Percentiles rank a stretch among this genome's conserved stretches.
These are phyloP conservation scores for Eulemur rufifrons DNA, from an alignment of 2,113 vertebrate species.

Conservation along the genomic window DNA sequence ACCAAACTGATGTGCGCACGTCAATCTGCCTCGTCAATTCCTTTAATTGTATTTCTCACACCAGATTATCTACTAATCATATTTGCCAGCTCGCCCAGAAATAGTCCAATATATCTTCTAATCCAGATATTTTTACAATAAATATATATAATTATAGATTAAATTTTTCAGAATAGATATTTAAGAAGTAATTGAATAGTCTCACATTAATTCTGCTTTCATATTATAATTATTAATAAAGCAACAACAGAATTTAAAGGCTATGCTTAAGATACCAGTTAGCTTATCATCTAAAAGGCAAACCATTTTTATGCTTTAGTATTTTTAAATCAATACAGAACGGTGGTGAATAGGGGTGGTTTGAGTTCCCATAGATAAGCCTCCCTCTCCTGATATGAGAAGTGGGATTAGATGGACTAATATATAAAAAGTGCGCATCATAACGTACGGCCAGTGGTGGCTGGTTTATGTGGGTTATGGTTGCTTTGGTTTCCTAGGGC, in stretches of 20 bases:
- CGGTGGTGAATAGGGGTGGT: not conserved
- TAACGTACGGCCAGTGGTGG: not conserved
- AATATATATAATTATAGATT: not conserved
- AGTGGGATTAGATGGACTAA: not conserved
- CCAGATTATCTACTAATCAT: not conserved
- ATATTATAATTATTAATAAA: not conserved
- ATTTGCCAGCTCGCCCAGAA: not conserved
- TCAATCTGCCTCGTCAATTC: not conserved
- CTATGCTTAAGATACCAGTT: not conserved
- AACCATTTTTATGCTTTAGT: not conserved
- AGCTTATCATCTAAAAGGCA: not conserved
- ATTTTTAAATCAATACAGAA: not conserved
- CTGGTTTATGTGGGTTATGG: not conserved
- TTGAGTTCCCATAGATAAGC: not conserved
- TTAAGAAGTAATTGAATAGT: not conserved
- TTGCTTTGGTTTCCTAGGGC: not conserved
- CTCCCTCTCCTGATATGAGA: not conserved
- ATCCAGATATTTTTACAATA: not conserved
- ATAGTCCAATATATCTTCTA: not conserved
- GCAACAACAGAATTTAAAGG: not conserved
- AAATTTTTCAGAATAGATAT: not conserved
- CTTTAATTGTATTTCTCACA: not conserved
- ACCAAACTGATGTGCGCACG: not conserved
- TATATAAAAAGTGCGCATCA: not conserved
- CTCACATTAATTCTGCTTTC: not conserved